phyloP scores from a whole-genome alignment of 2,113 vertebrate species.

The Ardeotis arabs region DNA sequence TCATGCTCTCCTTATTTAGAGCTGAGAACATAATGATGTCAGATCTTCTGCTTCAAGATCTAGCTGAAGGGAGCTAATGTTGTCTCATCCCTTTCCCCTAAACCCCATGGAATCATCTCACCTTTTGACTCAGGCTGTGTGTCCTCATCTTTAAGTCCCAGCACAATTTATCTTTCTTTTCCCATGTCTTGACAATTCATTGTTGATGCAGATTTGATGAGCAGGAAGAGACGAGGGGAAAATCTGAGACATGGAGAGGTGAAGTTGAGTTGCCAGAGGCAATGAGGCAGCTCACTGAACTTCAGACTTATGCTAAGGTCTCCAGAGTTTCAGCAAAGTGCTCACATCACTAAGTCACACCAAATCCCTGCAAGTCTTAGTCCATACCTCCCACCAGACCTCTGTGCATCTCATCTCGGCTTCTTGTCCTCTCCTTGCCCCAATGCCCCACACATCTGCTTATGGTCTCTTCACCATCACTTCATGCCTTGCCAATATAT shows the following conservation, averaged over 20 bases:
- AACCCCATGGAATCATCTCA: background rate
- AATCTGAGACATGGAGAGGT: background rate
- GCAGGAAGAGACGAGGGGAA: background rate
- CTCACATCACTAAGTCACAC: background rate
- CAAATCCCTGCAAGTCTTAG: background rate
- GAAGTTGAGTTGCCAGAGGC: background rate
- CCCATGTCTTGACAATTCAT: background rate
- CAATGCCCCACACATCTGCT: rapidly evolving
- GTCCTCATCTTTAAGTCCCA: background rate
- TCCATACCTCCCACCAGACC: background rate
- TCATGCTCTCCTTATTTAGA: conserved; percentile 4
- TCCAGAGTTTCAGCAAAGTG: background rate
- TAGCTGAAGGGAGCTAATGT: background rate
- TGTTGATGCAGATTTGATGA: background rate
- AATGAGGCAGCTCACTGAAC: background rate
- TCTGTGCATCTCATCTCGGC: background rate
- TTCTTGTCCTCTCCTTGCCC: background rate
- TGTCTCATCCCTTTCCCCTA: background rate
- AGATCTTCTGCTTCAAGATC: conserved; percentile 9
- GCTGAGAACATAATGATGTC: conserved; percentile 1
- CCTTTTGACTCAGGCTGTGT: background rate
- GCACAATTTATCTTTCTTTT: background rate
- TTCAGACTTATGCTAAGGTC: background rate
- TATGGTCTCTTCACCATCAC: background rate
- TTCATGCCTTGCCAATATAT: background rate